phyloP scores from a whole-genome alignment of 1,140 invertebrate species.

The Tetraneura akinire region DNA sequence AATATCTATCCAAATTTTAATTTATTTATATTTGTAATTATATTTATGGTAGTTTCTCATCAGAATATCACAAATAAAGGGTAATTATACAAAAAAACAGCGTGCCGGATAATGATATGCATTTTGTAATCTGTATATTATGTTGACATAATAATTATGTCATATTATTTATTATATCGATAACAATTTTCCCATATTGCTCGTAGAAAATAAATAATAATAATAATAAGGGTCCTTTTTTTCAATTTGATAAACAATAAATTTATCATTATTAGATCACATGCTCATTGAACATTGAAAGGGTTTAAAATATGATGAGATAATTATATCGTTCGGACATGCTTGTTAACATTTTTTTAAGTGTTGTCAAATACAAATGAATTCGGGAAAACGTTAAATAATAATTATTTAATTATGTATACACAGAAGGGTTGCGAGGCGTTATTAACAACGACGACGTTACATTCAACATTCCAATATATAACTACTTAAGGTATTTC shows the following conservation, averaged over 20 bases:
- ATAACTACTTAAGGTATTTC: background rate
- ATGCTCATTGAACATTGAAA: background rate
- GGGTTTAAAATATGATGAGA: background rate
- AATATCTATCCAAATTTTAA: too few relatives aligned
- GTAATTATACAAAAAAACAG: too few relatives aligned
- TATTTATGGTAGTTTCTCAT: too few relatives aligned
- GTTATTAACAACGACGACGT: conserved; percentile 2
- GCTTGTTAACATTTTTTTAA: conserved; percentile 27
- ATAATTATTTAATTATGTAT: conserved; percentile 27
- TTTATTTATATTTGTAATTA: too few relatives aligned
- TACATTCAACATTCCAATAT: conserved; percentile 25
- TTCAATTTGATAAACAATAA: conserved; percentile 11
- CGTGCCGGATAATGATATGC: too few relatives aligned
- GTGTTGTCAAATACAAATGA: background rate
- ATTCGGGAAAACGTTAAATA: conserved; percentile 6
- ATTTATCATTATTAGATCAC: background rate
- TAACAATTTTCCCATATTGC: background rate
- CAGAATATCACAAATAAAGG: too few relatives aligned
- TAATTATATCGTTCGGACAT: background rate
- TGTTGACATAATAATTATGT: too few relatives aligned
- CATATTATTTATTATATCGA: too few relatives aligned
- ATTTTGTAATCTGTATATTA: too few relatives aligned
- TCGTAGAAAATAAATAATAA: background rate
- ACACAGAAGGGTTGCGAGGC: background rate
- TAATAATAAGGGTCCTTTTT: conserved; percentile 1